These are phyloP conservation scores for Chironex yamaguchii DNA, from an alignment of 30 jellyfish, hydroid and myxozoan species.

Conservation along the genomic window DNA sequence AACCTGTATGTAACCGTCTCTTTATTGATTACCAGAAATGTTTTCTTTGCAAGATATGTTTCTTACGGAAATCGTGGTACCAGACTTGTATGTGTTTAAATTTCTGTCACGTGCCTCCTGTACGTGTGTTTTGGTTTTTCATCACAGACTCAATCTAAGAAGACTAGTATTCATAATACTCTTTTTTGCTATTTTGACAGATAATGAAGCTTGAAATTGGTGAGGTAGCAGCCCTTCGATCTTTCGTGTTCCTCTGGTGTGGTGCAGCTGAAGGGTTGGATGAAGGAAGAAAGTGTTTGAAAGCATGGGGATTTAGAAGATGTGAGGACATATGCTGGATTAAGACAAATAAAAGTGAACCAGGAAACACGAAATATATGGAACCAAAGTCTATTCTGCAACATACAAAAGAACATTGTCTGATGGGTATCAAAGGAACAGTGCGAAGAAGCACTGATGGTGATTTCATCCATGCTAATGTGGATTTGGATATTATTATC, in stretches of 20 bases:
- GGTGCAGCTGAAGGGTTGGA: constrained; percentile 98
- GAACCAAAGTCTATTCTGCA: constrained; percentile 93
- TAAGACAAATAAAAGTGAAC: constrained; percentile 88
- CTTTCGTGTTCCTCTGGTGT: constrained; percentile 97
- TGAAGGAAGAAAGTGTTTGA: constrained; percentile 95
- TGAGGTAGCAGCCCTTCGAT: constrained; percentile 95
- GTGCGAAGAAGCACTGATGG: constrained; percentile 98
- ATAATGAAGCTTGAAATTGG: constrained; percentile 87
- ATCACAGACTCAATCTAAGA: too few species aligned
- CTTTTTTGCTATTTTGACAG: constrained; percentile 14
- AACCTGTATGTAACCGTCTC: too few species aligned
- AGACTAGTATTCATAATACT: background rate
- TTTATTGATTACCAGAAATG: too few species aligned
- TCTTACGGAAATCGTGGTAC: too few species aligned
- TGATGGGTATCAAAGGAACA: constrained; percentile 99
- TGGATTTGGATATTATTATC: constrained; percentile 95
- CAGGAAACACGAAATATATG: constrained; percentile 97
- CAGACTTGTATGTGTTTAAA: too few species aligned
- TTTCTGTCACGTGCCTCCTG: too few species aligned
- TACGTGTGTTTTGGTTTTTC: too few species aligned
- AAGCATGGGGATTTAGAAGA: constrained; percentile 99
- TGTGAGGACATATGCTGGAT: constrained; percentile 99
- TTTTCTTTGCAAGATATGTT: too few species aligned
- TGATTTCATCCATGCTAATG: constrained; percentile 97
- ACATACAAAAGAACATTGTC: constrained; percentile 98